These are phyloP conservation scores for Syncerus caffer DNA, from an alignment of 2,797 vertebrate genomes.

Conservation along the genomic window DNA sequence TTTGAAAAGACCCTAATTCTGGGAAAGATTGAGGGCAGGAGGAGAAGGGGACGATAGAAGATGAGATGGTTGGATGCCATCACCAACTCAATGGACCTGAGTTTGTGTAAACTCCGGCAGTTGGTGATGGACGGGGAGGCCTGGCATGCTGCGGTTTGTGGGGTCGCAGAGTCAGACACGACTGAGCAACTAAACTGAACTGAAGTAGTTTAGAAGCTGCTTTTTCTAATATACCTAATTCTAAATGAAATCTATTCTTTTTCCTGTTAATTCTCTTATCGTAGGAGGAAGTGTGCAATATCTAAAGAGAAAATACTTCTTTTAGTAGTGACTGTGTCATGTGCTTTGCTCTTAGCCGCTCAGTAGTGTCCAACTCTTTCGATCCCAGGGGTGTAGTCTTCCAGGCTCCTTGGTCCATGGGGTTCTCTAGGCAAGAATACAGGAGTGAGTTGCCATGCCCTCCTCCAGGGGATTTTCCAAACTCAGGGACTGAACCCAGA, in stretches of 20 bases:
- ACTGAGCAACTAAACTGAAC: background rate
- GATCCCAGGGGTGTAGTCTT: background rate
- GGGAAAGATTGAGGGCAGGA: background rate
- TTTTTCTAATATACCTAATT: background rate
- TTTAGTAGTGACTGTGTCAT: background rate
- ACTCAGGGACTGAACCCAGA: background rate
- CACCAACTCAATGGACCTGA: background rate
- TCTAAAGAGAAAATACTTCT: background rate
- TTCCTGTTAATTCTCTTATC: slow-evolving; percentile 14
- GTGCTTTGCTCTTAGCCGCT: rapidly evolving
- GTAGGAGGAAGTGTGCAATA: background rate
- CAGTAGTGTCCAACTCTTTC: background rate
- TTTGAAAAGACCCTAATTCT: background rate
- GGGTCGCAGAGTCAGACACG: rapidly evolving
- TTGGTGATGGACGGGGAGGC: background rate
- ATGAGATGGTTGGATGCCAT: background rate
- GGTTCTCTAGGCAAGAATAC: background rate
- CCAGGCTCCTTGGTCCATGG: background rate
- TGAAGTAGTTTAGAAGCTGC: background rate
- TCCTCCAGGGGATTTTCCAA: background rate
- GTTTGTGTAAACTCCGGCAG: background rate
- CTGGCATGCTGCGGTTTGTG: background rate
- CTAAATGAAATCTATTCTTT: slow-evolving; percentile 12
- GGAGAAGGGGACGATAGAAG: background rate
- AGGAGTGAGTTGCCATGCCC: background rate